Evolutionary conservation across 2,797 vertebrate species (phyloP).

Genomic region (Labroides dimidiatus): DNA sequence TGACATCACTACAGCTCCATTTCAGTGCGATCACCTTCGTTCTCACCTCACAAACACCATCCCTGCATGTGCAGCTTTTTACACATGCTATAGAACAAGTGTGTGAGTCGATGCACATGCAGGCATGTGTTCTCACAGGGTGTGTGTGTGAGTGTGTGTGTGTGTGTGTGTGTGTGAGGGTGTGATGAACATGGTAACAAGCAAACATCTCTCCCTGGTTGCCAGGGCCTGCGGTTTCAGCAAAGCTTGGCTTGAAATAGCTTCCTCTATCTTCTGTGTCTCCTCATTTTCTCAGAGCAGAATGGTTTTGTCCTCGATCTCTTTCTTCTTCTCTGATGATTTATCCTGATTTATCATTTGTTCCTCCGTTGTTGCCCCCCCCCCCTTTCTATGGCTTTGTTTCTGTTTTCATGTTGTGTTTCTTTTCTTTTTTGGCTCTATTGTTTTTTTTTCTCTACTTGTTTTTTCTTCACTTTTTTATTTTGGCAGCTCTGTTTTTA

Average conservation of each 20-base stretch:
- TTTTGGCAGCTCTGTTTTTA: too few species aligned
- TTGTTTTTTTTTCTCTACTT: too few species aligned
- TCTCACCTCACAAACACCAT: background rate
- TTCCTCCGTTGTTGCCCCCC: too few species aligned
- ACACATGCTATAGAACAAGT: background rate
- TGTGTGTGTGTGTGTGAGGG: background rate
- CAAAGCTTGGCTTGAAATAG: slow-evolving; percentile 43
- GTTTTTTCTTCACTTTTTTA: too few species aligned
- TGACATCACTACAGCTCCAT: slow-evolving; percentile 15
- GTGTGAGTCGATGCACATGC: background rate
- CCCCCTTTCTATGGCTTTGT: too few species aligned
- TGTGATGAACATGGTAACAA: slow-evolving; percentile 39
- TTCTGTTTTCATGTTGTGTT: too few species aligned
- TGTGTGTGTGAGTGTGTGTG: background rate
- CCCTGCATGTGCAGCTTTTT: background rate
- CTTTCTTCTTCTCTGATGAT: background rate
- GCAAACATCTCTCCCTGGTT: slow-evolving; percentile 52
- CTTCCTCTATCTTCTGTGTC: slow-evolving; percentile 47
- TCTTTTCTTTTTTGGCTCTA: too few species aligned
- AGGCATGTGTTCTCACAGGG: background rate
- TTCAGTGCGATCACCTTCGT: slow-evolving; percentile 34
- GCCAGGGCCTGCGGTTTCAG: slow-evolving; percentile 48
- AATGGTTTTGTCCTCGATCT: background rate
- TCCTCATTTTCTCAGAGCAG: slow-evolving; percentile 1
- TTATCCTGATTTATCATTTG: background rate